A percentile compares a stretch with the other conserved stretches of the same genome.
These are phyloP conservation scores for Bradypodion ventrale DNA, from an alignment of 2,797 vertebrate genomes.

Conservation along the genomic window DNA sequence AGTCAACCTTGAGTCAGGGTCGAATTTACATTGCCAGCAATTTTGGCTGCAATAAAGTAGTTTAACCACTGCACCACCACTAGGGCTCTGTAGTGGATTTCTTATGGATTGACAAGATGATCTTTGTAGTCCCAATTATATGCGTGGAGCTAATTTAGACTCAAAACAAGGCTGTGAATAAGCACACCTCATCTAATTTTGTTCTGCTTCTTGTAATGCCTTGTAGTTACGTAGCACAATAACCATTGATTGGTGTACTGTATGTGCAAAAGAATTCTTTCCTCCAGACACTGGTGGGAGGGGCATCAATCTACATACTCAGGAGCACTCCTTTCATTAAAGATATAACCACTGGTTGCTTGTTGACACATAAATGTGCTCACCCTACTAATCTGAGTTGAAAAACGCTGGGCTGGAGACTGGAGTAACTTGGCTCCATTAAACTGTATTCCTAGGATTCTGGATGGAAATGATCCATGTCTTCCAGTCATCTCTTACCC, in stretches of 20 bases:
- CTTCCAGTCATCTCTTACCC: neutral
- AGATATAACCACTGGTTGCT: neutral
- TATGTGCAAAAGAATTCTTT: neutral
- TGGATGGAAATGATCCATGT: neutral
- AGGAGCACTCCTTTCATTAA: neutral
- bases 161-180: neutral
- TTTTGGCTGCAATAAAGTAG: no score
- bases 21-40: no score
- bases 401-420: neutral
- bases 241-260: no score
- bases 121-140: neutral
- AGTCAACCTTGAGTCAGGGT: no score
- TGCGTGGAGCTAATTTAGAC: no score
- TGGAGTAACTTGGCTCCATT: neutral
- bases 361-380: no score
- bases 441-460: neutral
- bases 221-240: no score
- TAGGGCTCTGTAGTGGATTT: no score
- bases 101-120: neutral
- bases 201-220: neutral
- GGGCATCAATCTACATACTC: neutral
- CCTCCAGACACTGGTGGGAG: neutral
- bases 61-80: no score
- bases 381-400: neutral
- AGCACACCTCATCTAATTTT: no score